phyloP scores from a whole-genome alignment of 2,113 vertebrate genomes.

The Percopsis transmontana region DNA sequence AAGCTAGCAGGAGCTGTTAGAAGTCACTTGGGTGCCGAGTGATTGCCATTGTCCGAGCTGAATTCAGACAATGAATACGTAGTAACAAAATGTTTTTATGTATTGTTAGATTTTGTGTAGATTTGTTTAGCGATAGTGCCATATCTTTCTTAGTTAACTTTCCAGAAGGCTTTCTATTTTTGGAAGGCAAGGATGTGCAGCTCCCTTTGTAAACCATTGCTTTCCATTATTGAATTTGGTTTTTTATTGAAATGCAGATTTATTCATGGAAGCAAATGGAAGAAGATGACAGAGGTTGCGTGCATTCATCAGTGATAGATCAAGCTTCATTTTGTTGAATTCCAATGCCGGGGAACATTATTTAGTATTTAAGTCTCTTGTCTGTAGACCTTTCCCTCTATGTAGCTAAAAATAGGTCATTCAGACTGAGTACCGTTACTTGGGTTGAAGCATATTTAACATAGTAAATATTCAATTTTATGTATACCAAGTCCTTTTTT shows the following conservation, averaged over 20 bases:
- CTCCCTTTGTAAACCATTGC: background rate
- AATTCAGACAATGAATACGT: no score
- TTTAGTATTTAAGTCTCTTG: no score
- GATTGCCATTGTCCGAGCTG: background rate
- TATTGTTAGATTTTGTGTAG: background rate
- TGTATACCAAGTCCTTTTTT: no score
- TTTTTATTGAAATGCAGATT: constrained; percentile 54
- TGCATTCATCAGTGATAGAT: constrained; percentile 32
- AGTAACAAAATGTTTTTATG: background rate
- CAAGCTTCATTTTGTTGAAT: background rate
- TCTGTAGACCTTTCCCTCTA: no score
- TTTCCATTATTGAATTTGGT: constrained; percentile 4
- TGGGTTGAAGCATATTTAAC: no score
- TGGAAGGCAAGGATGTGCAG: background rate
- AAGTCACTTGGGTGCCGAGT: background rate
- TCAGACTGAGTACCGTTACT: no score
- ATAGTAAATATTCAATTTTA: no score
- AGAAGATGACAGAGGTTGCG: background rate
- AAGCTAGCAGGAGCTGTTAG: constrained; percentile 1
- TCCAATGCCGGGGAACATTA: background rate
- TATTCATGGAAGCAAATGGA: constrained; percentile 32
- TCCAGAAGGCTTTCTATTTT: background rate
- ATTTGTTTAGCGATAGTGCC: background rate
- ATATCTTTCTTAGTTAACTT: background rate
- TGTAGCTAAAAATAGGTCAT: no score